Base-by-base conservation (phyloP, 2,113 vertebrate genomes). In the Felis catus region DNA sequence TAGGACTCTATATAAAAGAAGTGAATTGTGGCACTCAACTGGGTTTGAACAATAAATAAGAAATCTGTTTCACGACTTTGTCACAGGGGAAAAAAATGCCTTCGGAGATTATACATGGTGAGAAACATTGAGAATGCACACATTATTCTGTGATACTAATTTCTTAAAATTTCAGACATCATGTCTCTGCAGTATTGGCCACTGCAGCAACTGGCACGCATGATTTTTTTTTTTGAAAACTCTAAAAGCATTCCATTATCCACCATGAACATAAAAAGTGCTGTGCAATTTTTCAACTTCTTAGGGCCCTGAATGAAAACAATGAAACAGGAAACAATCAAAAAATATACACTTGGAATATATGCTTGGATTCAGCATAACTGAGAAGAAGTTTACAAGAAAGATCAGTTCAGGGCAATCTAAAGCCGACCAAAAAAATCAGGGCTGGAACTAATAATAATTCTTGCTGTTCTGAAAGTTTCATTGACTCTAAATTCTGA, bases 221-320 rank as follows among this genome's bases (percentile, higher is more conserved):
- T 91, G 71, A 85, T 68, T 55, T 87, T 88, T 93, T 68, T 87
- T 88, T 93, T 41, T n/a, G 12, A 71, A 83, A 88, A 95, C 39
- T 85, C 73, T 87, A 85, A 96, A 97, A 91, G 91, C 78, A 66
- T 86, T 70, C 36, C 29, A 96, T 51, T 68, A 81, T 94, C 84
- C 95, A 36, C 81, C 65, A 76, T 88, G 36, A 88, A 81, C 68
- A 93, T 78, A 94, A 97, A 97, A 90, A 71, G 29, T 27, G 13
- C 65, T 91, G 33, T 82, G 39, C 23, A 31, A 68, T 80, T 90
- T 95, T 95, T 95, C 73, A 92, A 91, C 82, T 89, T 82, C 80
- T 87, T 96, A 83, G 73, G 27, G 71, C 14, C 0, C n/a, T 90
- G 12, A 6, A 3, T 94, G 83, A 96, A 95, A 82, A 83, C 65